phyloP scores from a whole-genome alignment of 2,888 invertebrate genomes.

The Stenoptilia bipunctidactyla region DNA sequence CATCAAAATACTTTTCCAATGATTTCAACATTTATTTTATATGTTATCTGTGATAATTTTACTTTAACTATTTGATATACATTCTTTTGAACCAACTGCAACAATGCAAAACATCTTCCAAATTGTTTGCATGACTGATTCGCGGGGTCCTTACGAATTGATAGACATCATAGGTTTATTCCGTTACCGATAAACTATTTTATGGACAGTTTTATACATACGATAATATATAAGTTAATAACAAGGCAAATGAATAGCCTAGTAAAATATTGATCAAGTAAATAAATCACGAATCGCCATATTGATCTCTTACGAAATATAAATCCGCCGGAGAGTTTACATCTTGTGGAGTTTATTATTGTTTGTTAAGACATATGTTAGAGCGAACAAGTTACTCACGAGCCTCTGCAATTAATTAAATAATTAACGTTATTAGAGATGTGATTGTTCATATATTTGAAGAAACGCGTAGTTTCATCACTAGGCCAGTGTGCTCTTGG shows the following conservation, averaged over 20 bases:
- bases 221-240: conserved; percentile 35
- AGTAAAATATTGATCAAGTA: conserved; percentile 32
- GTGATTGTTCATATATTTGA: conserved; percentile 39
- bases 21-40: conserved; percentile 40
- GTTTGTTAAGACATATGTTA: conserved; percentile 52
- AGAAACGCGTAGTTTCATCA: conserved; percentile 15
- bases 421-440: conserved; percentile 32
- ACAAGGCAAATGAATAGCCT: conserved; percentile 37
- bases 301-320: conserved; percentile 57
- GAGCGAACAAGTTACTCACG: conserved; percentile 42
- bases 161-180: conserved; percentile 16
- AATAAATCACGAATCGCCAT: conserved; percentile 35
- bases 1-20: conserved; percentile 17
- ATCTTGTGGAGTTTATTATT: conserved; percentile 32
- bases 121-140: too few relatives aligned
- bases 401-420: conserved; percentile 47
- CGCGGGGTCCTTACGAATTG: too few relatives aligned
- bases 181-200: conserved; percentile 32
- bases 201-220: conserved; percentile 29
- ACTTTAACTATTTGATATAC: conserved; percentile 22
- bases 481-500: conserved; percentile 23
- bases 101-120: too few relatives aligned
- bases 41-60: conserved; percentile 65
- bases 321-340: conserved; percentile 26
- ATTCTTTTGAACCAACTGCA: too few relatives aligned